A percentile compares a stretch with the other conserved stretches of the same genome.
These are phyloP conservation scores for Clostera curtula DNA, from an alignment of 2,888 invertebrate species.

Conservation along the genomic window DNA sequence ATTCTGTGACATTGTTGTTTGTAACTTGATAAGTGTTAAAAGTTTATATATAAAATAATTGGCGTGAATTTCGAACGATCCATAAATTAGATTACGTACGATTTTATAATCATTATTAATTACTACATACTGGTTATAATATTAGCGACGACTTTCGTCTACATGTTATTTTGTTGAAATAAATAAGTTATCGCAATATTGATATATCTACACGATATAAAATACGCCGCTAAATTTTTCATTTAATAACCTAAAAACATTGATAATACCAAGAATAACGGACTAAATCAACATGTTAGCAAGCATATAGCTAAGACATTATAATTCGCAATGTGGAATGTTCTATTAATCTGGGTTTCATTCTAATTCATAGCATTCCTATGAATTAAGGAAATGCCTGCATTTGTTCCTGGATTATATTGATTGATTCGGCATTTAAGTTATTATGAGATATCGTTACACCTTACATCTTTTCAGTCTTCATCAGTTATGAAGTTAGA, in stretches of 20 bases:
- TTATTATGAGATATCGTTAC: too few species aligned
- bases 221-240: too few species aligned
- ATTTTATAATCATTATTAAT: slow-evolving; percentile 19
- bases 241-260: too few species aligned
- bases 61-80: slow-evolving; percentile 22
- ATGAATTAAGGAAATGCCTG: slow-evolving; percentile 8
- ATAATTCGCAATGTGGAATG: too few species aligned
- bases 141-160: slow-evolving; percentile 59
- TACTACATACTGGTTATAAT: slow-evolving; percentile 29
- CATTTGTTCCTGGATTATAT: slow-evolving; percentile 13
- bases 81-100: slow-evolving; percentile 24
- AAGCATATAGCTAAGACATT: too few species aligned
- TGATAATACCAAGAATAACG: too few species aligned
- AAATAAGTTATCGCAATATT: slow-evolving; percentile 8
- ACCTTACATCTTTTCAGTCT: too few species aligned
- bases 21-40: slow-evolving; percentile 28
- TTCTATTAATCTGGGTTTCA: too few species aligned
- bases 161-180: slow-evolving; percentile 55
- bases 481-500: too few species aligned
- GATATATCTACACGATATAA: slow-evolving; percentile 1
- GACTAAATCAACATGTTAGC: too few species aligned
- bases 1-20: slow-evolving; percentile 18
- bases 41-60: slow-evolving; percentile 25
- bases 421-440: too few species aligned
- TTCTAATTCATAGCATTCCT: too few species aligned